Conservation (phyloP, 2,797 vertebrate species). For the Amblyraja radiata region DNA sequence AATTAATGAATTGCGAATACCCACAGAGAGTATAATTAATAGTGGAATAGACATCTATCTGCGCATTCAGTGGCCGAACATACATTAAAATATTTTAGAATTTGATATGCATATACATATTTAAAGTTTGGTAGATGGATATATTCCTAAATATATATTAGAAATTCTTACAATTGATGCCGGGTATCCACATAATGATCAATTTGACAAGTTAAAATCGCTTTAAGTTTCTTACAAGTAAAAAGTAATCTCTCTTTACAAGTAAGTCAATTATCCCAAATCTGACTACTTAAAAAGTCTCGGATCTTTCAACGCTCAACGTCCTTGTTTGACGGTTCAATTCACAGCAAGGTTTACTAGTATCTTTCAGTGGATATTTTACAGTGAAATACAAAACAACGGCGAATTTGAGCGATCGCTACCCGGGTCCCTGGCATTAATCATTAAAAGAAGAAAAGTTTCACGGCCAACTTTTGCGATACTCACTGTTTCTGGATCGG, state of each 20-base stretch:
- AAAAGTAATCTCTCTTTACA: not conserved
- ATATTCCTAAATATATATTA: not conserved
- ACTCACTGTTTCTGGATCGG: conserved; percentile 86
- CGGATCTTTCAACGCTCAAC: too few species aligned
- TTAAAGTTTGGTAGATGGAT: not conserved
- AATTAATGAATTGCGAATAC: not conserved
- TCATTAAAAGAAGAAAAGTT: too few species aligned
- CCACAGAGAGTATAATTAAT: not conserved
- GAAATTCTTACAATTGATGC: not conserved
- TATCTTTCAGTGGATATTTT: not conserved
- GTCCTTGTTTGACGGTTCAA: not conserved
- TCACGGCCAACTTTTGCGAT: not conserved
- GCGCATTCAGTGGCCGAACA: not conserved
- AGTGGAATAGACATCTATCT: not conserved
- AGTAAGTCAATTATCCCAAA: not conserved
- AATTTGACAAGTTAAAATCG: not conserved
- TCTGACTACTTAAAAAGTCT: not conserved
- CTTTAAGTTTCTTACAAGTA: not conserved
- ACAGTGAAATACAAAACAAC: too few species aligned
- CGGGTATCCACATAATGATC: not conserved
- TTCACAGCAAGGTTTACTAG: not conserved
- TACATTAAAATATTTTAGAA: not conserved
- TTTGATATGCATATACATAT: conserved; percentile 9
- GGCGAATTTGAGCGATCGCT: not conserved
- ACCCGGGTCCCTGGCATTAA: not conserved